These are phyloP conservation scores for Seira sanloemensis DNA, from an alignment of 2,888 invertebrate species.

Conservation along the genomic window DNA sequence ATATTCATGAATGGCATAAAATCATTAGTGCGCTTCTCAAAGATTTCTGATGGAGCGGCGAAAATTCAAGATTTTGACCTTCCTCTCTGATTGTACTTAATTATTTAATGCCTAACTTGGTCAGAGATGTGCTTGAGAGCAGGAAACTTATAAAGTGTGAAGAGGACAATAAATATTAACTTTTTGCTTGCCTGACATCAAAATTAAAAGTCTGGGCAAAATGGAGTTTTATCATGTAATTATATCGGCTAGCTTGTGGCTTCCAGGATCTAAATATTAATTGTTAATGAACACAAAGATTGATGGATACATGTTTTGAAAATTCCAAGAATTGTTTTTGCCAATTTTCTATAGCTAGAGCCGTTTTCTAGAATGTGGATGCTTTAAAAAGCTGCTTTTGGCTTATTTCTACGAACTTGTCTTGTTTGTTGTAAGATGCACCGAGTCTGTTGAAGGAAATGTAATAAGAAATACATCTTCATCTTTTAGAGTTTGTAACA, in stretches of 20 bases:
- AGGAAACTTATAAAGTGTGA: neutral
- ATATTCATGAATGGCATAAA: slow-evolving; percentile 10
- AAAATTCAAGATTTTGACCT: slow-evolving; percentile 5
- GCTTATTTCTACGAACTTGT: too few relatives aligned
- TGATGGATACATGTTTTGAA: too few relatives aligned
- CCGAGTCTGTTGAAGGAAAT: too few relatives aligned
- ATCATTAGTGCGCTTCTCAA: neutral
- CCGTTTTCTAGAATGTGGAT: neutral
- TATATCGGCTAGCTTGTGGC: neutral
- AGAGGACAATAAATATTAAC: neutral
- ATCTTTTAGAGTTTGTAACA: too few relatives aligned
- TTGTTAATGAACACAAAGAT: neutral
- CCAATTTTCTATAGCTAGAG: too few relatives aligned
- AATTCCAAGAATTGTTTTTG: too few relatives aligned
- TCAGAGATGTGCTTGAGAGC: neutral
- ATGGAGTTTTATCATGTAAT: neutral
- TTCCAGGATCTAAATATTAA: neutral
- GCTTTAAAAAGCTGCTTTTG: too few relatives aligned
- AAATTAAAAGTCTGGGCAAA: neutral
- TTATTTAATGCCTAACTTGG: neutral
- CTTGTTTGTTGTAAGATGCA: too few relatives aligned
- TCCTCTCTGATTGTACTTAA: neutral
- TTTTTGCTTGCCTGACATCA: neutral
- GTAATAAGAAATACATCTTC: too few relatives aligned
- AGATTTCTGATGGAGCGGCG: neutral